A percentile compares a stretch with the other conserved stretches of the same genome.
Conservation (phyloP, 2,113 vertebrate species). For the Perognathus longimembris region DNA sequence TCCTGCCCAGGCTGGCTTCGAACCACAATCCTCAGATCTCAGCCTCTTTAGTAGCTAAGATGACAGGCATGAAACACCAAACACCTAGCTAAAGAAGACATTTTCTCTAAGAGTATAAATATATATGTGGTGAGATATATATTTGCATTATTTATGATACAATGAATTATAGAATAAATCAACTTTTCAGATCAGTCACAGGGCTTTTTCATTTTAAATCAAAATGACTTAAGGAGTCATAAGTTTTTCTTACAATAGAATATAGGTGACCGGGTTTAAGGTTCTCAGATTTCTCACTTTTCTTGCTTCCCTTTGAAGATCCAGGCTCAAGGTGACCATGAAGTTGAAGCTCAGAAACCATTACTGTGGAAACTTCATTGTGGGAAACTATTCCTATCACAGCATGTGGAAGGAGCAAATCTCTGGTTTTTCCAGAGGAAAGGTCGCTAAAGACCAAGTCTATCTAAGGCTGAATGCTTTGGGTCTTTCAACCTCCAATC, state of each 20-base stretch:
- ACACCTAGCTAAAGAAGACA: too few species aligned
- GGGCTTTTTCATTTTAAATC: constrained; percentile 12
- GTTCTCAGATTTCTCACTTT: neutral
- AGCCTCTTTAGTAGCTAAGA: too few species aligned
- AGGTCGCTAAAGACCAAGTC: neutral
- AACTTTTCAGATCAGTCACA: neutral
- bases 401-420: neutral
- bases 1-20: too few species aligned
- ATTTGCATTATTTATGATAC: neutral
- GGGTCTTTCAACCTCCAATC: neutral
- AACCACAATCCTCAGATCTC: too few species aligned
- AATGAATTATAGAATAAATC: neutral
- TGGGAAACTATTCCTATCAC: neutral
- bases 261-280: neutral
- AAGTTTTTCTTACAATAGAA: neutral
- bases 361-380: too few species aligned
- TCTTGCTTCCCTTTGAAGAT: neutral
- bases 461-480: neutral
- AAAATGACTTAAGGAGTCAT: neutral
- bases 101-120: neutral
- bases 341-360: neutral
- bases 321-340: neutral
- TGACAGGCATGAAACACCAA: too few species aligned
- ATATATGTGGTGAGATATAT: neutral
- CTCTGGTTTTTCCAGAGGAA: constrained; percentile 8